Conservation (phyloP, 2,888 invertebrate genomes). For the Drosophila buzzatii region DNA sequence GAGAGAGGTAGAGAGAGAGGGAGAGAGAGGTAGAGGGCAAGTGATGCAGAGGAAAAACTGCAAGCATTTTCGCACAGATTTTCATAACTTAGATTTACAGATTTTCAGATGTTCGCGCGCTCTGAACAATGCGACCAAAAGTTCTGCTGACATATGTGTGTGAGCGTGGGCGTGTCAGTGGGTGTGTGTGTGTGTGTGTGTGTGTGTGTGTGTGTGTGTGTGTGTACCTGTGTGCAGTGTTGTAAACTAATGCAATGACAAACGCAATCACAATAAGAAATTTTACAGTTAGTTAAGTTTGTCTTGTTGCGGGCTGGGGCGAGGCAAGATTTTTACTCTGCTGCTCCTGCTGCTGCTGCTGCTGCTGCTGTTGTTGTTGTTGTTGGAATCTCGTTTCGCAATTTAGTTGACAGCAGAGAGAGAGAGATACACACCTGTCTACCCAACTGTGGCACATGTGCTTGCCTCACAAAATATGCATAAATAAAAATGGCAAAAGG, state of each 20-base stretch:
- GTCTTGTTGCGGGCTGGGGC: slow-evolving; percentile 64
- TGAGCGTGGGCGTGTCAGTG: slow-evolving; percentile 20
- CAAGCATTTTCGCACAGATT: slow-evolving; percentile 74
- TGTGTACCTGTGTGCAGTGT: slow-evolving; percentile 67
- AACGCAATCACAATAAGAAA: slow-evolving; percentile 81
- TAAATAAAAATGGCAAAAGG: slow-evolving; percentile 44
- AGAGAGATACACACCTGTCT: slow-evolving; percentile 3
- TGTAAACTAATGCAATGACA: slow-evolving; percentile 81
- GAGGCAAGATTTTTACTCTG: slow-evolving; percentile 32
- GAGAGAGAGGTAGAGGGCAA: neutral
- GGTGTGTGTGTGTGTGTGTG: slow-evolving; percentile 36
- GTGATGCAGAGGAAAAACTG: slow-evolving; percentile 21
- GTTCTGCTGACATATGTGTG: slow-evolving; percentile 52
- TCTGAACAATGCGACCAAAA: slow-evolving; percentile 54
- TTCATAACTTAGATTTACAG: slow-evolving; percentile 74
- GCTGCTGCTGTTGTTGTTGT: slow-evolving; percentile 15
- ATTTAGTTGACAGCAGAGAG: slow-evolving; percentile 45
- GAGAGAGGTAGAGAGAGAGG: neutral
- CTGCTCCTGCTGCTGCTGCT: neutral
- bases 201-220: slow-evolving; percentile 46
- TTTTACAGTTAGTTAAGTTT: slow-evolving; percentile 80
- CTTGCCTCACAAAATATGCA: slow-evolving; percentile 56
- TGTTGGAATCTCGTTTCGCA: slow-evolving; percentile 46
- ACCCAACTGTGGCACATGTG: slow-evolving; percentile 1
- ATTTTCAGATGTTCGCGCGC: slow-evolving; percentile 55